These are phyloP conservation scores for Neodiprion pinetum DNA, from an alignment of 1,140 invertebrate species.

Conservation along the genomic window DNA sequence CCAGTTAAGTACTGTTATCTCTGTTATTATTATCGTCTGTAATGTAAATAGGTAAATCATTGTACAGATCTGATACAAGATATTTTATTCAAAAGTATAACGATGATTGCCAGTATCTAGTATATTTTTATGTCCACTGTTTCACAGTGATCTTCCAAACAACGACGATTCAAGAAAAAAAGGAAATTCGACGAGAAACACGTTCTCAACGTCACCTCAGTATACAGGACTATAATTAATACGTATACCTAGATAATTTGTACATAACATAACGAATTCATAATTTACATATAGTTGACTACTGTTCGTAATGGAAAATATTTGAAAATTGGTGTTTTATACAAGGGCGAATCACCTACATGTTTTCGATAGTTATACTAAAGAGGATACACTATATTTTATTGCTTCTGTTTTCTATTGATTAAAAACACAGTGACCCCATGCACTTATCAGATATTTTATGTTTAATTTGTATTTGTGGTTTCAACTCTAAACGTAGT, in stretches of 20 bases:
- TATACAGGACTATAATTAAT: constrained; percentile 58
- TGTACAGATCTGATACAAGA: background rate
- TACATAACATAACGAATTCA: constrained; percentile 31
- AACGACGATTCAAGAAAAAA: constrained; percentile 49
- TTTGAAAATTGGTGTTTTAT: constrained; percentile 46
- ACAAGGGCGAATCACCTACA: constrained; percentile 12
- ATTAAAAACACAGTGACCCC: no score
- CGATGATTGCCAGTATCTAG: no score
- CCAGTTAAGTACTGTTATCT: no score
- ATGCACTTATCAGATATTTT: no score
- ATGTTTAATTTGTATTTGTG: no score
- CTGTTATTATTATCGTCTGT: background rate
- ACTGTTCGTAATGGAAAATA: constrained; percentile 30
- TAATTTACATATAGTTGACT: constrained; percentile 32
- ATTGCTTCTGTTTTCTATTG: no score
- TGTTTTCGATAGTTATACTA: background rate
- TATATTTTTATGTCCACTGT: constrained; percentile 16
- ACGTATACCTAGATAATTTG: constrained; percentile 31
- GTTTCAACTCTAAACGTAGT: no score
- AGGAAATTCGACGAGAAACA: constrained; percentile 44
- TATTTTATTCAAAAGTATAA: no score
- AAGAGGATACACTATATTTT: background rate
- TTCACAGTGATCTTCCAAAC: constrained; percentile 50
- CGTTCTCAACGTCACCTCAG: constrained; percentile 56
- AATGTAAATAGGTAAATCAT: background rate